Conservation (phyloP, 2,888 invertebrate species). For the Eupsilia transversa region DNA sequence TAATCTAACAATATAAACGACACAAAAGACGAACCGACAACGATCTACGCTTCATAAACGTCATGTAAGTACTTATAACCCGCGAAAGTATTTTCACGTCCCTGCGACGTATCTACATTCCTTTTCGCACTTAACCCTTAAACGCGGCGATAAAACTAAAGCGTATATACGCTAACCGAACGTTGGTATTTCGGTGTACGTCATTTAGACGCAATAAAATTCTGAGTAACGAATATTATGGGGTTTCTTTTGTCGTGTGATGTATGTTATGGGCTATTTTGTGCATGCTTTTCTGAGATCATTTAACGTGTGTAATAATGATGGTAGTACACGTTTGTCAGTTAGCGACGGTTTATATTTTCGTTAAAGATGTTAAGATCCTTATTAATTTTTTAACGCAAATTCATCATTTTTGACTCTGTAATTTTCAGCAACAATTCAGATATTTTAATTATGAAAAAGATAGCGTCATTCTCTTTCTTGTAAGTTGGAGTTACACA, state of each 20-base stretch:
- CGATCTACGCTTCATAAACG: slow-evolving; percentile 65
- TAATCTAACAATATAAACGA: slow-evolving; percentile 52
- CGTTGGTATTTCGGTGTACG: slow-evolving; percentile 67
- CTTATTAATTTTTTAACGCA: no score
- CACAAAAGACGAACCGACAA: slow-evolving; percentile 64
- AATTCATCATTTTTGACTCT: no score
- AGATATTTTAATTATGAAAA: no score
- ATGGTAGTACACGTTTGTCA: background rate
- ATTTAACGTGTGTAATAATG: background rate
- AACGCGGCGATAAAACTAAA: slow-evolving; percentile 78
- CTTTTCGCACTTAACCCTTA: slow-evolving; percentile 76
- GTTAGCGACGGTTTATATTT: no score
- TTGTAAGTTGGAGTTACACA: no score
- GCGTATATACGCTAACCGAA: slow-evolving; percentile 70
- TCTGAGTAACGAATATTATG: slow-evolving; percentile 68
- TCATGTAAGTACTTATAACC: slow-evolving; percentile 62
- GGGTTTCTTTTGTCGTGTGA: slow-evolving; percentile 69
- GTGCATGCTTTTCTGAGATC: slow-evolving; percentile 28
- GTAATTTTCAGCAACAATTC: no score
- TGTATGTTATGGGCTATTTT: slow-evolving; percentile 65
- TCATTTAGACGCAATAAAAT: slow-evolving; percentile 77
- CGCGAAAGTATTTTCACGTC: slow-evolving; percentile 68
- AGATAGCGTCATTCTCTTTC: no score
- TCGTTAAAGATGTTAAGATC: no score
- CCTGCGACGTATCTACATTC: slow-evolving; percentile 73